Conservation (phyloP, 2,888 invertebrate genomes). For the Trypoxylon attenuatum region DNA sequence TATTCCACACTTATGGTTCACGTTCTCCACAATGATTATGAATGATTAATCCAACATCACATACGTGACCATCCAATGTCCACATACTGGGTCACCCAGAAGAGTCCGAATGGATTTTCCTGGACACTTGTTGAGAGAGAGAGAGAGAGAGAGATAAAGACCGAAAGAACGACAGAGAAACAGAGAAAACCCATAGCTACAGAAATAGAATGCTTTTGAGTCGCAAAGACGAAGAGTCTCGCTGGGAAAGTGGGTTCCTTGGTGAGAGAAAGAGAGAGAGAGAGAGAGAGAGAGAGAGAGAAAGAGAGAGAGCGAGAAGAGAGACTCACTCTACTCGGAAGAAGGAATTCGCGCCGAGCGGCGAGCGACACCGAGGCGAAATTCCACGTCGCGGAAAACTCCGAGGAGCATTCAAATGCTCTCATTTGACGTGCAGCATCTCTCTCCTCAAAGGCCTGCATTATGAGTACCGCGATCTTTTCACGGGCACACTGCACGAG, state of each 20-base stretch:
- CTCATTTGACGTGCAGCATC: conserved; percentile 47
- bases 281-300: neutral
- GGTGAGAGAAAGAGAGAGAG: neutral
- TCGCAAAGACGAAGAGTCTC: too few relatives aligned
- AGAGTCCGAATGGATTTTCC: too few relatives aligned
- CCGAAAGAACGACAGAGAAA: neutral
- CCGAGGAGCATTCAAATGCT: conserved; percentile 49
- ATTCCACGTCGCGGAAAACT: conserved; percentile 44
- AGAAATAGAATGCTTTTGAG: too few relatives aligned
- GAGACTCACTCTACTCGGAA: too few relatives aligned
- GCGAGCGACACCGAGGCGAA: conserved; percentile 19
- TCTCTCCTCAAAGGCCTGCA: conserved; percentile 48
- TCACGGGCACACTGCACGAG: conserved; percentile 45
- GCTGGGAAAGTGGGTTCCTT: too few relatives aligned
- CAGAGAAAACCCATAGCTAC: neutral
- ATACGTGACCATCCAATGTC: too few relatives aligned
- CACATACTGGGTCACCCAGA: too few relatives aligned
- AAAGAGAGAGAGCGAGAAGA: neutral
- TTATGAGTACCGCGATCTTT: conserved; percentile 54
- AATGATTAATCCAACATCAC: too few relatives aligned
- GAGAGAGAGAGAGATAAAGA: neutral
- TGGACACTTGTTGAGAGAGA: too few relatives aligned
- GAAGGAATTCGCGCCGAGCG: too few relatives aligned
- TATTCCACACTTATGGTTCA: too few relatives aligned
- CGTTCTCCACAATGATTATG: too few relatives aligned